phyloP scores from a whole-genome alignment of 2,888 invertebrate genomes.

The Polydesmus complanatus region DNA sequence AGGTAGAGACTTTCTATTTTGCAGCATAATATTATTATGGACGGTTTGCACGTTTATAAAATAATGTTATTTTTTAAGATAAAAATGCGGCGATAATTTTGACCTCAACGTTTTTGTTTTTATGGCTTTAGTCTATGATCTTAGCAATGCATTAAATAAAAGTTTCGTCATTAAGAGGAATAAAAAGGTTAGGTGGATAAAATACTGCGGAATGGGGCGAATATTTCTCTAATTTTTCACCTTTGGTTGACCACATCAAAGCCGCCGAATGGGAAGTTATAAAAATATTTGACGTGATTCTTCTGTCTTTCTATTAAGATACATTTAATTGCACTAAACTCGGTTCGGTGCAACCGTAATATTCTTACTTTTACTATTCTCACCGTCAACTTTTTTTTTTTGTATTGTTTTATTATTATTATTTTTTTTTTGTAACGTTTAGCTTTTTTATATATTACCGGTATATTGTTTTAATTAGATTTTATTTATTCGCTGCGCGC shows the following conservation, averaged over 20 bases:
- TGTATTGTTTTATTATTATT: too few relatives aligned
- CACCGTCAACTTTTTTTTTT: background rate
- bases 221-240: background rate
- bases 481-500: too few relatives aligned
- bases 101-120: background rate
- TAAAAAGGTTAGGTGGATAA: background rate
- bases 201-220: background rate
- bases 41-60: too few relatives aligned
- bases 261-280: background rate
- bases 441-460: too few relatives aligned
- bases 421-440: too few relatives aligned
- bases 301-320: too few relatives aligned
- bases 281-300: background rate
- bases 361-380: background rate
- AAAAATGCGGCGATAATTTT: too few relatives aligned
- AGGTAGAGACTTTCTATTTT: too few relatives aligned
- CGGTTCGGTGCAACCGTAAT: background rate
- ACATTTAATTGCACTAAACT: background rate
- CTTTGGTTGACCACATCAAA: background rate
- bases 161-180: too few relatives aligned
- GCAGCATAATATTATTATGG: too few relatives aligned
- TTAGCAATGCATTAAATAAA: background rate
- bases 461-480: too few relatives aligned
- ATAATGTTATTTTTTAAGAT: too few relatives aligned
- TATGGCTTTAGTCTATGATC: background rate